Evolutionary conservation across 2,113 vertebrate genomes (phyloP).

Genomic region (Halichoeres trimaculatus): DNA sequence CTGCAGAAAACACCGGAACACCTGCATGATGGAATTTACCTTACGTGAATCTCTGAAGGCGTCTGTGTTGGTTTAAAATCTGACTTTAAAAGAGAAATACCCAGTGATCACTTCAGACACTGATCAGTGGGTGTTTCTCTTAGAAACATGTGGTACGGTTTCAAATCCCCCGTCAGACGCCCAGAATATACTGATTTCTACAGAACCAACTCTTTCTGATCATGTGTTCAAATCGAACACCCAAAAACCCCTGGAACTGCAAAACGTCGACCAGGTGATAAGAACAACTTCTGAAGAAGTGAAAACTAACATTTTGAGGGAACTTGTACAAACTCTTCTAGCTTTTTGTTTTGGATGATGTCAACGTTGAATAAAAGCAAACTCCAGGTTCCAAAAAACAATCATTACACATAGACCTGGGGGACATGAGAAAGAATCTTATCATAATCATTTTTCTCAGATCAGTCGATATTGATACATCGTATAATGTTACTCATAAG

Average conservation of each 20-base stretch:
- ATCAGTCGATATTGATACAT: too few species aligned
- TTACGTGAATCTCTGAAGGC: not conserved
- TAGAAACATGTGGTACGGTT: not conserved
- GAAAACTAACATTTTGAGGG: too few species aligned
- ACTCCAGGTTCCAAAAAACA: too few species aligned
- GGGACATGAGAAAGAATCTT: too few species aligned
- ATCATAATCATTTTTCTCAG: too few species aligned
- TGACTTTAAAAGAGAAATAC: not conserved
- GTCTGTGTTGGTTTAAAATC: too few species aligned
- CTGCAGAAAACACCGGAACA: constrained; percentile 9
- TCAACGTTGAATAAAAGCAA: too few species aligned
- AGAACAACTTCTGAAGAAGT: too few species aligned
- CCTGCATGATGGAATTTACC: constrained; percentile 14
- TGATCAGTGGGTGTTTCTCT: constrained; percentile 8
- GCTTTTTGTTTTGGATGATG: too few species aligned
- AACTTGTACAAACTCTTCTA: too few species aligned
- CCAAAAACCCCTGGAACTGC: constrained; percentile 15
- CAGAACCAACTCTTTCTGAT: constrained; percentile 5
- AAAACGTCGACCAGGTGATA: not conserved
- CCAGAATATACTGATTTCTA: not conserved
- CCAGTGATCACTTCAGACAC: not conserved
- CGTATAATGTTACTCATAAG: too few species aligned
- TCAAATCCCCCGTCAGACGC: not conserved
- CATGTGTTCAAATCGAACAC: not conserved
- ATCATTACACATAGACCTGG: too few species aligned